Evolutionary conservation across 37 sponge, comb jelly and placozoan species (phyloP), one percentile per base, ranked within the genome.

Genomic region (Chondrosia reniformis): DNA sequence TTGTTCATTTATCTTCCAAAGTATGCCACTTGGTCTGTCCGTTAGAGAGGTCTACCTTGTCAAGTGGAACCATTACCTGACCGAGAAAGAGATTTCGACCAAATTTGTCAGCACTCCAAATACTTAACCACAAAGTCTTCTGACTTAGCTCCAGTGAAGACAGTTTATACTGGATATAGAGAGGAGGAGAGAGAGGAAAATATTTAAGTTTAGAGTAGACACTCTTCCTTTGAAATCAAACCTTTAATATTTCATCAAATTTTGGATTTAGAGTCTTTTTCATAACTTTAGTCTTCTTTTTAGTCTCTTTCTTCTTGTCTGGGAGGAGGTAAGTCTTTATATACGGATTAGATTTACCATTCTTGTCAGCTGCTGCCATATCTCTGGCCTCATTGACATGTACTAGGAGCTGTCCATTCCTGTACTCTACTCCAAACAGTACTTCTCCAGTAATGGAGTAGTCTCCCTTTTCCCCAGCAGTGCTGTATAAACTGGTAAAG

Each of bases 251-350:
- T 44, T 89, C 89, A 12, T 89, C 59, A 80, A 76, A 89, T 61
- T 77, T 72, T 33, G 89, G 89, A 61, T 83, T 79, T 31, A 79
- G 74, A 12, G 38, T 79, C 63, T 88, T 75, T 67, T 83, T 83
- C 36, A 88, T 43, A 5, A 79, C 76, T 28, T 44, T 9, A 1
- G 83, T 82, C 76, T 88, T 88, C 52, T 63, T 76, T 52, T 83
- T 88, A 12, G 74, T 72, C 42, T 25, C 33, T 10, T 78, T 59
- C 13, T 39, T 54, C 76, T 61, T 66, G 59, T 88, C 75, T 4
- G 88, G 88, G 21, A 88, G 75, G 24, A 88, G 76, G 46, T 83
- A 88, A 36, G 77, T 81, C 83, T 89, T 89, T 45, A 89, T 76
- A 45, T 89, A 89, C 7, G 89, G 81, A 57, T 88, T 67, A 13